Evolutionary conservation across 2,113 vertebrate genomes (phyloP), one percentile per base, ranked within the genome.

Genomic region (Hypanus sabinus): DNA sequence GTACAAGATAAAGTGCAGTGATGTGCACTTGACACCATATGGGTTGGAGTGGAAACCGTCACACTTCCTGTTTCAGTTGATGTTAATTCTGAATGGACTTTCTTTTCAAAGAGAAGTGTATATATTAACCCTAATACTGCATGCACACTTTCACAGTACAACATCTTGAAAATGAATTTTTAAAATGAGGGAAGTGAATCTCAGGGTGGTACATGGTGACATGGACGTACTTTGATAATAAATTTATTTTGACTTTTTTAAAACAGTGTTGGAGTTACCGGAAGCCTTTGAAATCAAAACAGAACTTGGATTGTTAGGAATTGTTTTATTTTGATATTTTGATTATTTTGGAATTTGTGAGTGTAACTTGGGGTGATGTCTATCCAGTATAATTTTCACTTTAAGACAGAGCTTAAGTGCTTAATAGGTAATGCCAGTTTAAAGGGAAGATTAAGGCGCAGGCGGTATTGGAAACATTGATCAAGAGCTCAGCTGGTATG

Each of bases 11-110:
- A 91, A 91, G 62, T 38, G 90, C 90, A 70, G 14, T n/a, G 16
- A 65, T 46, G 91, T 24, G 27, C 22, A 73, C 8, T 46, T 93
- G 91, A 22, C 33, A 24, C 65, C 20, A 0, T 73, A 36, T 36
- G 5, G 11, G 5, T 5, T 75, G 20, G 8, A 73, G 24, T 93
- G 68, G 91, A 93, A 93, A 93, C 55, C 8, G 11, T 75, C 46
- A 55, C 24, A 90, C 85, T 65, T 90, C 85, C 85, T 93, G 62
- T 93, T 93, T 93, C 20, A 73, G 90, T 55, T 93, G 20, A 73
- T 55, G 27, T 93, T 7, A 73, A 46, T 93, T 93, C 33, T 93
- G 36, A 30, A 11, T 46, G 12, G 36, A 22, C 16, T 93, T 93
- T 38, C 4, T 71, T 46, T 91, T 33, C 62, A 85, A 62, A 33